Evolutionary conservation across 2,113 vertebrate species (phyloP).

Genomic region (Arothron firmamentum): DNA sequence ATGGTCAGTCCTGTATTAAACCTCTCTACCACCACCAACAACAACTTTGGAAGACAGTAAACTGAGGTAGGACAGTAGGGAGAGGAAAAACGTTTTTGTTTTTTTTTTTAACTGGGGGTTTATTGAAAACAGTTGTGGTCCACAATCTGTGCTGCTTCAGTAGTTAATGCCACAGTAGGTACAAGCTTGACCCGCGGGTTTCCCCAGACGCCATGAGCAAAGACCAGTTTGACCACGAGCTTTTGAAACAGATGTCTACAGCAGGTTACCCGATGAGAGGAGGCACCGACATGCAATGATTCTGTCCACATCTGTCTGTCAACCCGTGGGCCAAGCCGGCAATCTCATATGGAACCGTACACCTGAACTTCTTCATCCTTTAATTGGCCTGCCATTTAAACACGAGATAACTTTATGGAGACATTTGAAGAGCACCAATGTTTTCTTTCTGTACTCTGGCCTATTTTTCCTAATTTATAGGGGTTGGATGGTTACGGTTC

Average conservation of each 20-base stretch:
- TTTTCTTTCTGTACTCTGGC: constrained; percentile 44
- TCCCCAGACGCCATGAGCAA: background rate
- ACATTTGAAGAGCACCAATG: constrained; percentile 31
- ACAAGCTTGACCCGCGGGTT: constrained; percentile 67
- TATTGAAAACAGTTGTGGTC: constrained; percentile 49
- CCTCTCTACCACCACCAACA: constrained; percentile 50
- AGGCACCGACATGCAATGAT: background rate
- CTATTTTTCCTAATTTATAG: constrained; percentile 64
- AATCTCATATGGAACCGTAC: constrained; percentile 24
- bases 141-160: constrained; percentile 43
- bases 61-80: constrained; percentile 20
- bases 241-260: background rate
- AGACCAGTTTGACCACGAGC: too few relatives aligned
- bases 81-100: constrained; percentile 20
- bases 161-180: constrained; percentile 47
- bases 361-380: constrained; percentile 31
- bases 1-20: constrained; percentile 41
- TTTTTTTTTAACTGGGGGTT: too few relatives aligned
- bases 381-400: constrained; percentile 27
- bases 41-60: constrained; percentile 53
- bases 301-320: constrained; percentile 7
- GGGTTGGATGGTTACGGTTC: background rate
- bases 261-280: too few relatives aligned
- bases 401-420: too few relatives aligned
- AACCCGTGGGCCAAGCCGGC: constrained; percentile 58